A percentile compares a stretch with the other conserved stretches of the same genome.
Evolutionary conservation across 2,888 invertebrate species (phyloP).

Genomic region (Tetropium fuscum): DNA sequence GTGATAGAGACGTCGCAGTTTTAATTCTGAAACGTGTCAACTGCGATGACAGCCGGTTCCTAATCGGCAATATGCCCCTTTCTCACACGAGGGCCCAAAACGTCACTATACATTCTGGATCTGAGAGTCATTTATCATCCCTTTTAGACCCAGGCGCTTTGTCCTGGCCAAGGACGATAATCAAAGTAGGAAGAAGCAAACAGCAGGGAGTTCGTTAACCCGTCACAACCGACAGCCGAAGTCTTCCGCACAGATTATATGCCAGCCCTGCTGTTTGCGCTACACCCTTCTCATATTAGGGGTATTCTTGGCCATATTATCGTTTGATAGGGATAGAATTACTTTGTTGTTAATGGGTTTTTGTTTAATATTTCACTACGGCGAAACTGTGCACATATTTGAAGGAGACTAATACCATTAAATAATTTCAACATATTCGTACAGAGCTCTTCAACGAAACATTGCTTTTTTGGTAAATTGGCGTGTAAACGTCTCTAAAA

Average conservation of each 20-base stretch:
- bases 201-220: slow-evolving; percentile 37
- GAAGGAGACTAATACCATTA: no score
- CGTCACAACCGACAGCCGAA: slow-evolving; percentile 3
- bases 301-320: not conserved
- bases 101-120: slow-evolving; percentile 7
- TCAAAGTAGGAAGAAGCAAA: slow-evolving; percentile 42
- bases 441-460: no score
- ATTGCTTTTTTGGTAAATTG: no score
- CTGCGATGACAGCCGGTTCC: slow-evolving; percentile 8
- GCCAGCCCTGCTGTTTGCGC: not conserved
- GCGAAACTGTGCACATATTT: no score
- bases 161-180: slow-evolving; percentile 53
- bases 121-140: slow-evolving; percentile 53
- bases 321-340: slow-evolving; percentile 2
- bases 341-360: slow-evolving; percentile 1
- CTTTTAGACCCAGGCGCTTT: slow-evolving; percentile 47
- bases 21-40: no score
- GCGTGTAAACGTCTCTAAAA: no score
- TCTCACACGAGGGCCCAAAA: slow-evolving; percentile 3
- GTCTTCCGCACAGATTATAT: not conserved
- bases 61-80: slow-evolving; percentile 2
- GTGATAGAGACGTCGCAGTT: no score
- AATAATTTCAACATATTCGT: no score
- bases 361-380: not conserved
- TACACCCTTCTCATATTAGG: not conserved